Base-by-base conservation (phyloP, 2,113 vertebrate genomes). In the Amazona vittata region DNA sequence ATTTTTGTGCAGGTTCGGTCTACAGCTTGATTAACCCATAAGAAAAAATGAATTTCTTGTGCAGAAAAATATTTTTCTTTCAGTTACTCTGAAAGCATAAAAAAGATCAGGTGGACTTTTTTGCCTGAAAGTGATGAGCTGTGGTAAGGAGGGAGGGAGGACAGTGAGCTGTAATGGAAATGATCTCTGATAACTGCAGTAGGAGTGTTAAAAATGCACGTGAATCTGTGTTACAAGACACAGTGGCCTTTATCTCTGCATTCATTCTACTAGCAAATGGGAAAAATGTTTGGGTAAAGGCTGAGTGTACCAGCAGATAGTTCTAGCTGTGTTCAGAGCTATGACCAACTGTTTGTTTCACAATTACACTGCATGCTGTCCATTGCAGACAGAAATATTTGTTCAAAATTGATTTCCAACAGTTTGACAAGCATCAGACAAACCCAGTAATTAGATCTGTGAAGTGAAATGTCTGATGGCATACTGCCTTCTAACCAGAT, bases 381-480 rank as follows among this genome's bases (percentile, higher is more conserved):
- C 50, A 85, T 78, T 94, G 59, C 55, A 89, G 84, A 92, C 85
- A 86, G 79, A 96, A 96, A 89, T 90, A 82, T 83, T 95, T 94
- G 64, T 83, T 82, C 43, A 87, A 7, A 92, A 90, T 74, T 76
- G 37, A 87, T 84, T 94, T 83, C 68, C 81, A 91, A 77, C 89
- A 83, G 63, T 96, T 90, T 95, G 91, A 93, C 92, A 96, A 70
- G 52, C 43, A 55, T 93, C 75, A 89, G 92, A 83, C 87, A 85
- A 94, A 80, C 95, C 96, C 92, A 92, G 97, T 98, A 98, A 98
- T 98, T 98, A 98, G 97, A 98, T 97, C 94, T 98, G 97, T 78
- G 69, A 84, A 86, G 77, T 89, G 43, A 84, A 93, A 76, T 73
- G 57, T 44, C 86, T 97, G 62, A 82, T 96, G 91, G 89, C 92